A percentile compares a stretch with the other conserved stretches of the same genome.
These are phyloP conservation scores for Semnornis frantzii DNA, from an alignment of 2,113 vertebrate species.

Conservation along the genomic window DNA sequence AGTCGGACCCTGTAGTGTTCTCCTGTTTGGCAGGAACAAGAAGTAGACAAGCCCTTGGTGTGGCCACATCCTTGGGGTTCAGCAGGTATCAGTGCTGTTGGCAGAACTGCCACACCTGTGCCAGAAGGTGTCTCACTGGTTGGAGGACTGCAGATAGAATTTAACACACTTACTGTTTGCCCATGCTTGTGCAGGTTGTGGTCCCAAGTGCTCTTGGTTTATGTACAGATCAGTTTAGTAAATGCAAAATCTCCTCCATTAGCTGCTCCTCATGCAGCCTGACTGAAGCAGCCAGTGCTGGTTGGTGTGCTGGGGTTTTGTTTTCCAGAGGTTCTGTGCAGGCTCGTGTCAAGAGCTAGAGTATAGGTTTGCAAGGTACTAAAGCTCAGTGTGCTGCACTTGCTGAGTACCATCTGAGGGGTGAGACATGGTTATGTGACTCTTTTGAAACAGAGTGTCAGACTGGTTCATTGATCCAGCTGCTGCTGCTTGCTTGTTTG, in stretches of 20 bases:
- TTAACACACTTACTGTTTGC: not conserved
- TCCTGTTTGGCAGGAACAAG: constrained; percentile 88
- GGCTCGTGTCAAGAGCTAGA: not conserved
- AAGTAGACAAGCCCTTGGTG: constrained; percentile 82
- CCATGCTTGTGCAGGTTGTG: not conserved
- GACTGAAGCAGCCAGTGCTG: not conserved
- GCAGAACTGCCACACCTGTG: not conserved
- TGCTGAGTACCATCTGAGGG: not conserved
- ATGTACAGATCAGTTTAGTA: not conserved
- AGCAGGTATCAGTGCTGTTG: constrained; percentile 73
- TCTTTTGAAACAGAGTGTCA: not conserved
- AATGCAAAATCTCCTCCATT: not conserved
- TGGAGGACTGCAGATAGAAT: not conserved
- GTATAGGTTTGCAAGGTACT: not conserved
- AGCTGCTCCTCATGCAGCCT: not conserved
- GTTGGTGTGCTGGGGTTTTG: not conserved
- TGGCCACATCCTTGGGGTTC: constrained; percentile 86
- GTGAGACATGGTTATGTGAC: not conserved
- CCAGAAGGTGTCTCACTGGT: not conserved
- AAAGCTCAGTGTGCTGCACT: not conserved
- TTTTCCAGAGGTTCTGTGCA: not conserved
- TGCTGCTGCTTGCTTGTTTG: not conserved
- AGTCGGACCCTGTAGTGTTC: constrained; percentile 84
- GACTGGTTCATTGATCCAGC: not conserved
- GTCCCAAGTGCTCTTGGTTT: not conserved